phyloP scores from a whole-genome alignment of 2,888 invertebrate species.

The Meiosimyza platycephala region DNA sequence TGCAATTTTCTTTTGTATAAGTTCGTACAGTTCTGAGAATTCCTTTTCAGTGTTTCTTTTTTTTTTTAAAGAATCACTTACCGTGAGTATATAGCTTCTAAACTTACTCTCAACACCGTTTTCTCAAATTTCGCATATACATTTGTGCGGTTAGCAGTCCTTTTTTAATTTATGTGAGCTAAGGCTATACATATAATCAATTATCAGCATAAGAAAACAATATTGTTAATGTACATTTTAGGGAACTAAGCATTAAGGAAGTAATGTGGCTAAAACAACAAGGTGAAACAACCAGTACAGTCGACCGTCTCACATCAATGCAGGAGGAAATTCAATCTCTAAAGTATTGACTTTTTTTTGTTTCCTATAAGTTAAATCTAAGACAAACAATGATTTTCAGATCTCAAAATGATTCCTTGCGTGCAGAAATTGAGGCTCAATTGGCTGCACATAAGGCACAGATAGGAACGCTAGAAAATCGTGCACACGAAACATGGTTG shows the following conservation, averaged over 20 bases:
- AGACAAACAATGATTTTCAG: conserved; percentile 53
- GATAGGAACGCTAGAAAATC: conserved; percentile 82
- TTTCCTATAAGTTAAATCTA: background rate
- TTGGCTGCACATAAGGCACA: conserved; percentile 77
- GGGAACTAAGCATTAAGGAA: conserved; percentile 82
- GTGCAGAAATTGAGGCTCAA: conserved; percentile 88
- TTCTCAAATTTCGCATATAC: too few species aligned
- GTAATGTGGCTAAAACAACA: conserved; percentile 83
- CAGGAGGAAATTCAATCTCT: conserved; percentile 84
- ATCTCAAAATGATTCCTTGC: conserved; percentile 73
- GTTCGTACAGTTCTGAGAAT: too few species aligned
- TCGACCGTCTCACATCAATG: conserved; percentile 80
- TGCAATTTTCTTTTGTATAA: too few species aligned
- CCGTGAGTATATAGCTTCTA: too few species aligned
- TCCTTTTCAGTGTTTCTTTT: background rate
- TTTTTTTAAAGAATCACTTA: background rate
- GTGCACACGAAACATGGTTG: conserved; percentile 89
- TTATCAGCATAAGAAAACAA: too few species aligned
- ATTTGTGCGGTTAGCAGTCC: too few species aligned
- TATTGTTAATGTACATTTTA: conserved; percentile 62
- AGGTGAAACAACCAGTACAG: conserved; percentile 83
- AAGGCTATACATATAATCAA: too few species aligned
- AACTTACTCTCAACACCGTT: too few species aligned
- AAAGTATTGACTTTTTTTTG: conserved; percentile 69
- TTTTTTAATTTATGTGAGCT: too few species aligned